A percentile compares a stretch with the other conserved stretches of the same genome.
phyloP scores from a whole-genome alignment of 1,140 invertebrate genomes.

The Ooceraea biroi region DNA sequence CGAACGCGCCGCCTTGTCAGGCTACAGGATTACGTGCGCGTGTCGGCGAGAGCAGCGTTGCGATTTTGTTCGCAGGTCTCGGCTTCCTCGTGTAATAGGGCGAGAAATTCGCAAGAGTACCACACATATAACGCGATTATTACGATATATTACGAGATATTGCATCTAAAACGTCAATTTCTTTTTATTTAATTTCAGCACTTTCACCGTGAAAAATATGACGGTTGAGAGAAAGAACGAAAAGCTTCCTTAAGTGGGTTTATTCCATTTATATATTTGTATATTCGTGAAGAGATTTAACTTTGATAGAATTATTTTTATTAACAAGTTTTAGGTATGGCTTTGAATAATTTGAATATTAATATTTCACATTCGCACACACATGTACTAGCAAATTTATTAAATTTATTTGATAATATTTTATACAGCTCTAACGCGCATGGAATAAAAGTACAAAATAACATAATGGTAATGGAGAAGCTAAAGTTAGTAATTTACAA shows the following conservation, averaged over 20 bases:
- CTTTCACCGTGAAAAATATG: too few species aligned
- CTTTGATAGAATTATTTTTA: background rate
- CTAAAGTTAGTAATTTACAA: too few species aligned
- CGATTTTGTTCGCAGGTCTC: background rate
- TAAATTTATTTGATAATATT: too few species aligned
- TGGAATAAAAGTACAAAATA: background rate
- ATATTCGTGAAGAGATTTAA: background rate
- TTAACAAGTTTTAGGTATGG: too few species aligned
- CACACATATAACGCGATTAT: background rate
- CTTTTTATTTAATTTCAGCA: too few species aligned
- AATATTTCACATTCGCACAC: too few species aligned
- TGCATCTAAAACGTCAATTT: background rate
- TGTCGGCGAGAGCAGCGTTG: conserved; percentile 7
- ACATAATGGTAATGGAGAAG: background rate
- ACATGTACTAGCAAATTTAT: too few species aligned
- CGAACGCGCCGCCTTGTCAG: conserved; percentile 38
- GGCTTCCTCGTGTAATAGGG: background rate
- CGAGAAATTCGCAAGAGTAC: background rate
- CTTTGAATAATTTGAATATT: too few species aligned
- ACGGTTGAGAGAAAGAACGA: background rate
- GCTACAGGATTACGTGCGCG: conserved; percentile 48
- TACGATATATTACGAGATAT: background rate
- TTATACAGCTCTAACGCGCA: background rate
- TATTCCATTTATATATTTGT: too few species aligned
- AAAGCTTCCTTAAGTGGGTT: background rate